phyloP scores from a whole-genome alignment of 2,888 invertebrate genomes.

The Linyphia triangularis region DNA sequence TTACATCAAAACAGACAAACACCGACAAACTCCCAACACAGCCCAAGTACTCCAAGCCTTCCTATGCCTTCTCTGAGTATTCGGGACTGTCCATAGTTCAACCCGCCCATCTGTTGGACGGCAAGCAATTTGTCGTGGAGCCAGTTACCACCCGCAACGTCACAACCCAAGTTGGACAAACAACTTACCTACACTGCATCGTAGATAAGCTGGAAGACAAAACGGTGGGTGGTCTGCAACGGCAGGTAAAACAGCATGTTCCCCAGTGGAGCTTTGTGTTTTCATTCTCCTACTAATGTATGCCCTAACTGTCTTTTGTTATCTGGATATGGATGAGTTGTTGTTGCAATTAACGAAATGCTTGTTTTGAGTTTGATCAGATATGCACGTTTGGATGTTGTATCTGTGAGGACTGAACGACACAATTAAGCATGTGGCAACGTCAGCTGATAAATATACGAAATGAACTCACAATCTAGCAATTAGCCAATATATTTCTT shows the following conservation, averaged over 20 bases:
- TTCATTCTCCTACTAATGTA: not conserved
- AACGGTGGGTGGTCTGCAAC: slow-evolving; percentile 77
- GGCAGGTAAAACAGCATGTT: slow-evolving; percentile 73
- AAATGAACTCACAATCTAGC: too few species aligned
- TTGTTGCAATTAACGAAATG: not conserved
- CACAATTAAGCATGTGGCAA: too few species aligned
- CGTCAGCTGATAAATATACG: too few species aligned
- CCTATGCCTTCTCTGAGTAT: slow-evolving; percentile 48
- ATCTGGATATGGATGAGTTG: not conserved
- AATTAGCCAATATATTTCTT: too few species aligned
- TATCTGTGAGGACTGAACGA: too few species aligned
- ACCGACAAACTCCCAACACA: slow-evolving; percentile 25
- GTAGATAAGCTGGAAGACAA: slow-evolving; percentile 77
- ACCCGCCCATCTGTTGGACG: slow-evolving; percentile 51
- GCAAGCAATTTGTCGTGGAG: slow-evolving; percentile 67
- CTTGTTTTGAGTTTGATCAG: too few species aligned
- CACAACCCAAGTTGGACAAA: slow-evolving; percentile 76
- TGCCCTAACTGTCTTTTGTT: not conserved
- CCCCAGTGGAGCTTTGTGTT: slow-evolving; percentile 2
- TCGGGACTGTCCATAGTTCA: slow-evolving; percentile 55
- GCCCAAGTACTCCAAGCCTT: slow-evolving; percentile 36
- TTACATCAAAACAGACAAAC: slow-evolving; percentile 44
- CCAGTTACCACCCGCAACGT: slow-evolving; percentile 73
- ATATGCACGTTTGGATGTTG: too few species aligned
- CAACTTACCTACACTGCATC: slow-evolving; percentile 76